A percentile compares a stretch with the other conserved stretches of the same genome.
Conservation (phyloP, 2,113 vertebrate species). For the Platichthys flesus region DNA sequence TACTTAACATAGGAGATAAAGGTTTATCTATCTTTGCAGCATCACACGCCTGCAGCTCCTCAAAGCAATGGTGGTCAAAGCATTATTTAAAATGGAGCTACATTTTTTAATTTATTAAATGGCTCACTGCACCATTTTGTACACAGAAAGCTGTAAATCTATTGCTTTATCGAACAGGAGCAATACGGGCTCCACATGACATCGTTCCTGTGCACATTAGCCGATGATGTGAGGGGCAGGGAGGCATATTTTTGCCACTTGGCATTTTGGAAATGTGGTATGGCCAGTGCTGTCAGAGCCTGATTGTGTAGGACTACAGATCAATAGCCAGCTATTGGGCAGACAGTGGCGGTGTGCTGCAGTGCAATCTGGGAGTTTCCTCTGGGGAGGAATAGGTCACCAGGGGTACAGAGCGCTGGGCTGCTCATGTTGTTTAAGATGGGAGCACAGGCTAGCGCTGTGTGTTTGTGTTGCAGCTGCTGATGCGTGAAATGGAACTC, state of each 20-base stretch:
- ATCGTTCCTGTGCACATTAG: slow-evolving; percentile 28
- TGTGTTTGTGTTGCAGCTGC: slow-evolving; percentile 81
- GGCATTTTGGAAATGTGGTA: slow-evolving; percentile 66
- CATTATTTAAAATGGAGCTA: slow-evolving; percentile 35
- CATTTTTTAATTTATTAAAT: slow-evolving; percentile 49
- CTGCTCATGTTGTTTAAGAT: slow-evolving; percentile 76
- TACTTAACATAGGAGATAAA: background rate
- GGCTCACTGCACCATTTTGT: slow-evolving; percentile 27
- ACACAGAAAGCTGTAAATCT: slow-evolving; percentile 26
- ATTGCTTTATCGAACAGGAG: slow-evolving; percentile 47
- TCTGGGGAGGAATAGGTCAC: slow-evolving; percentile 76
- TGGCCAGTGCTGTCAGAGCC: slow-evolving; percentile 40
- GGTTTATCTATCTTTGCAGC: slow-evolving; percentile 20
- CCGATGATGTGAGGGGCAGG: slow-evolving; percentile 58
- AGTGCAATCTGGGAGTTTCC: slow-evolving; percentile 78
- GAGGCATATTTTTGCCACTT: slow-evolving; percentile 47
- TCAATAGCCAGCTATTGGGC: slow-evolving; percentile 68
- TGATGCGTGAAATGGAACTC: slow-evolving; percentile 85
- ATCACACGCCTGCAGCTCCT: slow-evolving; percentile 16
- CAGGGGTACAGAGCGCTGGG: slow-evolving; percentile 40
- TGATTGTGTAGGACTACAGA: slow-evolving; percentile 55
- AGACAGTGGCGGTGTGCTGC: slow-evolving; percentile 64
- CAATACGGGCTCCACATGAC: slow-evolving; percentile 4
- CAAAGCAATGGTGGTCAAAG: background rate
- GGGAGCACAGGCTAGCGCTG: slow-evolving; percentile 67